Evolutionary conservation across 2,888 invertebrate genomes (phyloP).

Genomic region (Lepeophtheirus nordmannii): DNA sequence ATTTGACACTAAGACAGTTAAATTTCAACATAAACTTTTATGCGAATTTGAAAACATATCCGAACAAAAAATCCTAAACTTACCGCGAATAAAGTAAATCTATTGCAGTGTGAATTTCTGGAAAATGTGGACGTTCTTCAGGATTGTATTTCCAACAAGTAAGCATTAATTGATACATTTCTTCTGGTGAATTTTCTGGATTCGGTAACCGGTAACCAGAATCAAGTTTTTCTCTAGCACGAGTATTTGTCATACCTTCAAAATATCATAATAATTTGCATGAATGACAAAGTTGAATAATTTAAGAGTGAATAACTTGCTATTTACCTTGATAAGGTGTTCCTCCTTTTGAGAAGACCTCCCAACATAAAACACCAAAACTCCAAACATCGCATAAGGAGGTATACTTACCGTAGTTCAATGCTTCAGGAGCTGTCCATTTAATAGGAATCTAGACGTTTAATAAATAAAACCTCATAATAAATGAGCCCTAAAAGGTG

Average conservation of each 20-base stretch:
- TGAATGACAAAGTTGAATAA: no score
- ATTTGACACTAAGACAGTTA: background rate
- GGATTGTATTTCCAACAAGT: slow-evolving; percentile 87
- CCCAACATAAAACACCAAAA: slow-evolving; percentile 89
- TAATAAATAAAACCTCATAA: background rate
- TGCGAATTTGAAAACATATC: background rate
- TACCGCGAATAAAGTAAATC: slow-evolving; percentile 24
- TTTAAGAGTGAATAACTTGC: no score
- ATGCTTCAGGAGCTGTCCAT: slow-evolving; percentile 93
- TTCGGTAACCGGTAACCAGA: slow-evolving; percentile 84
- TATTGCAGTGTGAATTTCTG: slow-evolving; percentile 46
- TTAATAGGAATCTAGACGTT: slow-evolving; percentile 66
- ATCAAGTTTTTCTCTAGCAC: slow-evolving; percentile 84
- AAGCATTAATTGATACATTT: slow-evolving; percentile 76
- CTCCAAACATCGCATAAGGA: slow-evolving; percentile 93
- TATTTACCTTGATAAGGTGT: slow-evolving; percentile 67
- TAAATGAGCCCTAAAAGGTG: no score
- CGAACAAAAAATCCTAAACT: background rate
- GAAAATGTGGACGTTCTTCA: slow-evolving; percentile 77
- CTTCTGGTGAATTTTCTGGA: slow-evolving; percentile 69
- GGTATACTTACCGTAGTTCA: slow-evolving; percentile 88
- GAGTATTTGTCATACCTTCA: slow-evolving; percentile 62
- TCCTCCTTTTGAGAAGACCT: slow-evolving; percentile 82
- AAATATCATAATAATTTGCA: background rate
- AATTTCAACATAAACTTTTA: background rate